Evolutionary conservation across 2,797 vertebrate genomes (phyloP).

Genomic region (Pitangus sulphuratus): DNA sequence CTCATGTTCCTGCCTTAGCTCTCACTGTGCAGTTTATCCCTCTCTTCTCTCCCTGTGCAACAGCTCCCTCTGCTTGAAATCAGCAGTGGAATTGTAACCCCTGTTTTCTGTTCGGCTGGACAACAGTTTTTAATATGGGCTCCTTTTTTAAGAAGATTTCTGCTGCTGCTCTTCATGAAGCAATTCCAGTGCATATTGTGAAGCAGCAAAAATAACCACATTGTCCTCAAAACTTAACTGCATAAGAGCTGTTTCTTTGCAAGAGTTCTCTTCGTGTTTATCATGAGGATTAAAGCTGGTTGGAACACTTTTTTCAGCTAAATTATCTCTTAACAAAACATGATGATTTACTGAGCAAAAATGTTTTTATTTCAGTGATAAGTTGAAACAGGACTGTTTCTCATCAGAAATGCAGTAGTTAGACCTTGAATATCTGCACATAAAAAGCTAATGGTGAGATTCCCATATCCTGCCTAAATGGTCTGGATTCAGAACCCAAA

Average conservation of each 20-base stretch:
- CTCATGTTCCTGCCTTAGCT: not conserved
- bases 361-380: not conserved
- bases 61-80: conserved; percentile 82
- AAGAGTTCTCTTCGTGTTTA: not conserved
- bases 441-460: not conserved
- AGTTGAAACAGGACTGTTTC: not conserved
- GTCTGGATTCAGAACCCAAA: not conserved
- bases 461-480: not conserved
- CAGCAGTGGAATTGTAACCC: conserved; percentile 43
- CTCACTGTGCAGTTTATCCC: not conserved
- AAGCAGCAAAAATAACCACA: not conserved
- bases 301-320: not conserved
- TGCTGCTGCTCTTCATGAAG: not conserved
- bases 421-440: not conserved
- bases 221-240: not conserved
- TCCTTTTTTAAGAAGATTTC: not conserved
- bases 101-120: not conserved
- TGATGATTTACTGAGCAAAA: not conserved
- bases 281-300: not conserved
- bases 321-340: not conserved
- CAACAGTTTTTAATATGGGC: not conserved
- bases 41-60: conserved; percentile 73
- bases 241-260: not conserved
- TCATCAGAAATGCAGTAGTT: not conserved
- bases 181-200: not conserved